A percentile compares a stretch with the other conserved stretches of the same genome.
These are phyloP conservation scores for Perizoma affinitatum DNA, from an alignment of 2,888 invertebrate species.

Conservation along the genomic window DNA sequence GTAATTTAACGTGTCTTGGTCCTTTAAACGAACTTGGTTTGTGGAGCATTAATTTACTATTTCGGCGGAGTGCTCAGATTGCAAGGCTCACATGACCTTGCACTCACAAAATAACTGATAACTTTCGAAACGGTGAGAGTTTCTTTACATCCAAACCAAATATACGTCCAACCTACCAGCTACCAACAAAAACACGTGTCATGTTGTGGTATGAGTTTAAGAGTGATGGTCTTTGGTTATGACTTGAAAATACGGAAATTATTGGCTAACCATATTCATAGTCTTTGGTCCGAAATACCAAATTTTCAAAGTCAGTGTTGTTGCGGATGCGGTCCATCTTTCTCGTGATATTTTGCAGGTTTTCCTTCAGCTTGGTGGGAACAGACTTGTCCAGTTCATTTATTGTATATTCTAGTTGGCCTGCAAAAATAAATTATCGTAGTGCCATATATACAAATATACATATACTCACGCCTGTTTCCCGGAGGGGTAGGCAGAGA, in stretches of 20 bases:
- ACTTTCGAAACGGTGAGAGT: slow-evolving; percentile 4
- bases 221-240: too few species aligned
- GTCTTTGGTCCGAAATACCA: slow-evolving; percentile 72
- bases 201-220: too few species aligned
- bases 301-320: slow-evolving; percentile 53
- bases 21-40: slow-evolving; percentile 25
- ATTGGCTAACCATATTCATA: slow-evolving; percentile 71
- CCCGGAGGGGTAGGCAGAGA: too few species aligned
- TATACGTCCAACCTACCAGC: too few species aligned
- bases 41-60: slow-evolving; percentile 17
- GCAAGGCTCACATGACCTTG: slow-evolving; percentile 9
- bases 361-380: slow-evolving; percentile 70
- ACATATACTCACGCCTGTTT: too few species aligned
- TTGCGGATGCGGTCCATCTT: slow-evolving; percentile 74
- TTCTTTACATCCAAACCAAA: too few species aligned
- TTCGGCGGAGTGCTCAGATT: slow-evolving; percentile 15
- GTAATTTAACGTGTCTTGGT: slow-evolving; percentile 33
- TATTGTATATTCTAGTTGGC: slow-evolving; percentile 74
- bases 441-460: too few species aligned
- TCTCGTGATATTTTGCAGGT: slow-evolving; percentile 69
- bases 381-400: slow-evolving; percentile 76
- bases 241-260: too few species aligned
- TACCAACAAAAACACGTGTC: too few species aligned
- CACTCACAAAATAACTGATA: background rate
- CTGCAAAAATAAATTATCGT: slow-evolving; percentile 42